Evolutionary conservation across 1,140 invertebrate genomes (phyloP), one percentile per base, ranked within the genome.

Genomic region (Leptoteleia sp.): DNA sequence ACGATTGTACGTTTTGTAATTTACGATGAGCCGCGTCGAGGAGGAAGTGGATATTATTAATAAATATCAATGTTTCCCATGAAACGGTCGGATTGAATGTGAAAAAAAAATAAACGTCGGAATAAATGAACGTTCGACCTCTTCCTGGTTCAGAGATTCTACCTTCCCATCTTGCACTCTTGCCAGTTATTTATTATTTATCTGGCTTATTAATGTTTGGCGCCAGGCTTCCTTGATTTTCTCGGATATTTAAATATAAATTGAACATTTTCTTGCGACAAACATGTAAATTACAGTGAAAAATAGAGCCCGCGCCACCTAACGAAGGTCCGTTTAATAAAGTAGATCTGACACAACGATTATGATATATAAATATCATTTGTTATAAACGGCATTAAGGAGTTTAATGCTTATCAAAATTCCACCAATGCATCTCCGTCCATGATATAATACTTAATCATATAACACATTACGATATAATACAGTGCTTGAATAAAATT

Each of bases 401-500:
- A 22, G 29, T 50, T 55, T 67, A 47, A 16, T 43, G 4, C 33
- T 42, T 29, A 38, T 57, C 29, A 29, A 57, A 54, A 37, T 68
- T 68, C 17, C 52, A 47, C 38, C 52, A 17, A 40, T 40, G 17
- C 42, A 29, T 27, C 37, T 13, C 65, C 31, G 38, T 57, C 42
- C 50, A 40, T 71, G 67, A 71, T 71, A 71, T 62, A 71, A 71
- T 71, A 71, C 19, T 50, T 71, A 35, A 50, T 50, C 54, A 43
- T 71, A 61, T 71, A 61, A 71, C 33, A 38, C 54, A 43, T 35
- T 59, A 40, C 62, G 55, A 71, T 71, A 71, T 71, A 71, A 71
- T 71, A 17, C 19, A 50, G 42, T 38, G 35, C 25, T 40, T 48
- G n/a, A 70, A 70, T 70, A 59, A 68, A 55, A 57, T 68, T 45